Conservation (phyloP, 1,140 invertebrate species). For the Solenopsis invicta region DNA sequence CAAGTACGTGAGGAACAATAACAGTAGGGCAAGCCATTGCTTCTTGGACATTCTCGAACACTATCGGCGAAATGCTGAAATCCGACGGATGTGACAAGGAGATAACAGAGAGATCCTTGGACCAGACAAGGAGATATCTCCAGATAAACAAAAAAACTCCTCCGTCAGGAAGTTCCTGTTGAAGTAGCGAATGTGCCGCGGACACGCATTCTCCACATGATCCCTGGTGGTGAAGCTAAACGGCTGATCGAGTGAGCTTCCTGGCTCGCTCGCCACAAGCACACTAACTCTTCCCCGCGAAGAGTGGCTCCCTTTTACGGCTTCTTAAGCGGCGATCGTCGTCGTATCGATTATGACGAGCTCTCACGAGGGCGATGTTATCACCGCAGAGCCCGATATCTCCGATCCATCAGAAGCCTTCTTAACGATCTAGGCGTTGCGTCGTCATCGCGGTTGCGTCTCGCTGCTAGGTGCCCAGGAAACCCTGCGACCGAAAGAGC, state of each 20-base stretch:
- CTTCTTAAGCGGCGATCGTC: slow-evolving; percentile 15
- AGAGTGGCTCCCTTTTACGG: slow-evolving; percentile 18
- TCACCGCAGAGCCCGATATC: slow-evolving; percentile 38
- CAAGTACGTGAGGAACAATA: slow-evolving; percentile 92
- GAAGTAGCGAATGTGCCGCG: background rate
- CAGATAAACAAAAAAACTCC: background rate
- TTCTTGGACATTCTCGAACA: slow-evolving; percentile 91
- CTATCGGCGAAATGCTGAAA: background rate
- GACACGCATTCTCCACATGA: slow-evolving; percentile 16
- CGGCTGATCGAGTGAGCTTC: background rate
- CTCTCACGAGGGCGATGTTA: slow-evolving; percentile 44
- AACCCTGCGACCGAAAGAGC: slow-evolving; percentile 22
- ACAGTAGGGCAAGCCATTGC: slow-evolving; percentile 92
- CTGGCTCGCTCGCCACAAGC: slow-evolving; percentile 41
- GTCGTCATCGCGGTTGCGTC: background rate
- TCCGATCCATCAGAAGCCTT: slow-evolving; percentile 57
- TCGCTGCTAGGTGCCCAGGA: background rate
- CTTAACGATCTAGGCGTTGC: slow-evolving; percentile 34
- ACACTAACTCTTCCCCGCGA: slow-evolving; percentile 50
- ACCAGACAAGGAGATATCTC: background rate
- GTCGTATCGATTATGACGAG: slow-evolving; percentile 30
- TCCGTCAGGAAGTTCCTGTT: background rate
- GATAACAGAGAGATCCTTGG: background rate
- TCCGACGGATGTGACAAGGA: background rate
- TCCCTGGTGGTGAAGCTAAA: background rate